phyloP scores from a whole-genome alignment of 2,888 invertebrate genomes.

The Harpagoxenus sublaevis region DNA sequence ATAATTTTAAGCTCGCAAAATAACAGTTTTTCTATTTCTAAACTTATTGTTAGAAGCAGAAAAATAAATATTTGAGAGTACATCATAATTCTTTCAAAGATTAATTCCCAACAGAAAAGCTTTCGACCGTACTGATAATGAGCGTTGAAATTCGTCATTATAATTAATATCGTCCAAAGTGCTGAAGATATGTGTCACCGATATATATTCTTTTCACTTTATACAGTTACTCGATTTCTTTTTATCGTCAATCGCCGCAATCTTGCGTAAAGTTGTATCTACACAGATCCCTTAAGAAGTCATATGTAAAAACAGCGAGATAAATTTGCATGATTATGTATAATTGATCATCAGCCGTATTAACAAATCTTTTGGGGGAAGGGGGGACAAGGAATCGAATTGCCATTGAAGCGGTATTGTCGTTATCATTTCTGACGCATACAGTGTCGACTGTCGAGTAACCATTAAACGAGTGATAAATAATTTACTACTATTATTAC shows the following conservation, averaged over 20 bases:
- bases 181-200: conserved; percentile 4
- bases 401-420: conserved; percentile 64
- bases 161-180: conserved; percentile 9
- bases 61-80: background rate
- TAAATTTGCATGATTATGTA: conserved; percentile 38
- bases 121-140: background rate
- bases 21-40: background rate
- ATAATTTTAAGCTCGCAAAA: background rate
- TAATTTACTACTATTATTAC: conserved; percentile 54
- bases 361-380: conserved; percentile 19
- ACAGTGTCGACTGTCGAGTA: conserved; percentile 49
- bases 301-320: conserved; percentile 33
- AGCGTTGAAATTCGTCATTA: background rate
- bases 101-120: background rate
- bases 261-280: conserved; percentile 16
- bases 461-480: conserved; percentile 56
- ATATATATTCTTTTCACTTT: conserved; percentile 9
- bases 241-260: no score
- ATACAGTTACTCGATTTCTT: conserved; percentile 6
- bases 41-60: background rate
- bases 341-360: conserved; percentile 13
- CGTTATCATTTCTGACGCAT: conserved; percentile 65
- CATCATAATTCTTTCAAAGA: background rate
- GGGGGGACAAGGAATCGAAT: conserved; percentile 40
- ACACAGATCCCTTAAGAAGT: conserved; percentile 21